These are phyloP conservation scores for Rallus limicola DNA, from an alignment of 2,113 vertebrate species.

Conservation along the genomic window DNA sequence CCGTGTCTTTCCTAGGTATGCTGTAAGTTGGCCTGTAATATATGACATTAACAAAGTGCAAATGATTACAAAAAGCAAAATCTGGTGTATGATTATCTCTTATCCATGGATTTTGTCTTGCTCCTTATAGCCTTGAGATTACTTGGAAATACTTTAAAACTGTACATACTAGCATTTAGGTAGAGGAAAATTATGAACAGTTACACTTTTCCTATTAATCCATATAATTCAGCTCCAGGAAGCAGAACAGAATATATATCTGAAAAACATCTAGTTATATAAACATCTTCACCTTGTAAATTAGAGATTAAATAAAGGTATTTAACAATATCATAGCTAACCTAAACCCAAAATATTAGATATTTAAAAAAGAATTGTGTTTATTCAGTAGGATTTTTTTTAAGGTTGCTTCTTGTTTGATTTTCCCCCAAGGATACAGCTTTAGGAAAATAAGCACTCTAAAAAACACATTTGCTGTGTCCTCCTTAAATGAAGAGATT, in stretches of 20 bases:
- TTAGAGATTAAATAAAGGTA: slow-evolving; percentile 57
- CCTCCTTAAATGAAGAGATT: not conserved
- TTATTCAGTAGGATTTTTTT: slow-evolving; percentile 41
- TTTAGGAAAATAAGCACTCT: not conserved
- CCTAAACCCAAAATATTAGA: not conserved
- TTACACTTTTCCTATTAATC: slow-evolving; percentile 27
- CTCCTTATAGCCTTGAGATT: slow-evolving; percentile 15
- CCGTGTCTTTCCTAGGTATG: not conserved
- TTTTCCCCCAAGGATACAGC: not conserved
- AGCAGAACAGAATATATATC: slow-evolving; percentile 43
- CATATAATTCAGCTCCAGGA: slow-evolving; percentile 20
- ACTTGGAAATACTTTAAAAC: not conserved
- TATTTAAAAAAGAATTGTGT: not conserved
- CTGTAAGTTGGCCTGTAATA: not conserved
- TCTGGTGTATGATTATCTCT: not conserved
- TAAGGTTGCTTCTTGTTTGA: not conserved
- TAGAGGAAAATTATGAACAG: slow-evolving; percentile 1
- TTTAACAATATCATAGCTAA: slow-evolving; percentile 19
- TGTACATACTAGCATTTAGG: slow-evolving; percentile 12
- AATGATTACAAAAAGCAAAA: slow-evolving; percentile 34
- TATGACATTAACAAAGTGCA: slow-evolving; percentile 32
- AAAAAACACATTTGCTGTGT: not conserved
- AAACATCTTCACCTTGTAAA: slow-evolving; percentile 52
- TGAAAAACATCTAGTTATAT: slow-evolving; percentile 44
- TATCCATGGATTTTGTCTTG: not conserved